Evolutionary conservation across 2,113 vertebrate genomes (phyloP), one percentile per base, ranked within the genome.

Genomic region (Corythoichthys haematopterus): DNA sequence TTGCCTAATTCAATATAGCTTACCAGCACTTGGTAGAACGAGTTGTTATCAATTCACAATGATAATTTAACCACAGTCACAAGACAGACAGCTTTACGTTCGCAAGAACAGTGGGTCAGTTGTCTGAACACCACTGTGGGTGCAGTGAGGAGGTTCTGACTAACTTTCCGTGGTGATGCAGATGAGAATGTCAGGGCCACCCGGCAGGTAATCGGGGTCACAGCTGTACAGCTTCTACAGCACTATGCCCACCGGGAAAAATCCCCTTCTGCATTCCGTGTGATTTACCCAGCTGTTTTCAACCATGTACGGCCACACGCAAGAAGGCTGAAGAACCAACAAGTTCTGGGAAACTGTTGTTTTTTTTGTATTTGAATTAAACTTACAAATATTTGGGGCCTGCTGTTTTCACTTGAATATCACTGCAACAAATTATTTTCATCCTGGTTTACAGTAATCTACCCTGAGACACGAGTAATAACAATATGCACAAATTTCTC

Each of bases 201-300:
- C 87, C 69, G 91, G 86, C 51, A 85, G 74, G 87, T 90, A 92
- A 79, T 91, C 89, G 0, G 85, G 80, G 73, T 92, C 89, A 75
- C 92, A 93, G 88, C 85, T 88, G 85, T 93, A 93, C 82, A 91
- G 40, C 40, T 28, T 28, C 20, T 43, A 89, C 75, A 93, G 82
- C 20, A 91, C 87, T 2, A 89, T 92, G 71, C 91, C 92, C 40
- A 83, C 81, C 3, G 91, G 85, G 72, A 91, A 89, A 3, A 73
- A 88, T 72, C 88, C 91, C 61, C 86, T 87, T 84, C 90, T 92
- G 72, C 80, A 90, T 72, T 91, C 92, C 7, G 91, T 91, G 65
- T 91, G 88, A 80, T 92, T 91, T 70, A 87, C 90, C 85, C 84
- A 88, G 87, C 91, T 91, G 81, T 92, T 88, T 75, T 85, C 87